Evolutionary conservation across 2,888 invertebrate genomes (phyloP).

Genomic region (Scaptodrosophila latifasciaeformis): DNA sequence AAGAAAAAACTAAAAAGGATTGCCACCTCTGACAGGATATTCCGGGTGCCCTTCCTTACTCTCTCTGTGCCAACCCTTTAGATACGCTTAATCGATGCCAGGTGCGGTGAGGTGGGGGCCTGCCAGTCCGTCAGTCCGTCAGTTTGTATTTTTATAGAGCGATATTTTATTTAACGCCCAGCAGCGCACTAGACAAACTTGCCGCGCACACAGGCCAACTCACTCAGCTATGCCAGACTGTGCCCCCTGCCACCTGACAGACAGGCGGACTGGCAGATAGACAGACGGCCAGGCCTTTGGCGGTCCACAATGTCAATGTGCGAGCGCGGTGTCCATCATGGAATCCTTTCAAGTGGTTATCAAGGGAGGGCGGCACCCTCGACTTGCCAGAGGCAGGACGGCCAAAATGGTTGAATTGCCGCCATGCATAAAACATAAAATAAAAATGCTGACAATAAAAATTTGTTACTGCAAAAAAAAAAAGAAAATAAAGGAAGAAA

Average conservation of each 20-base stretch:
- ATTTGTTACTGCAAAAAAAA: slow-evolving; percentile 39
- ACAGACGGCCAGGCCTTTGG: not conserved
- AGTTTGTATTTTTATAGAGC: slow-evolving; percentile 50
- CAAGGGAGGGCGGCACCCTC: not conserved
- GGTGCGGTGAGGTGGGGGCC: not conserved
- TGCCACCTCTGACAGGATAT: no score
- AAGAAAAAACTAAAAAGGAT: slow-evolving; percentile 25
- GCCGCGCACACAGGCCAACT: slow-evolving; percentile 5
- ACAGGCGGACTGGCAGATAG: slow-evolving; percentile 12
- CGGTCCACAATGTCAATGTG: slow-evolving; percentile 56
- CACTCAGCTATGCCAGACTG: no score
- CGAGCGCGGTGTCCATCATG: slow-evolving; percentile 52
- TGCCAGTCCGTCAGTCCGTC: not conserved
- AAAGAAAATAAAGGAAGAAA: slow-evolving; percentile 17
- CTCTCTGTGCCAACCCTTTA: slow-evolving; percentile 27
- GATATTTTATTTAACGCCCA: slow-evolving; percentile 70
- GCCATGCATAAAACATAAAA: slow-evolving; percentile 54
- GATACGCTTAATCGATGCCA: slow-evolving; percentile 59
- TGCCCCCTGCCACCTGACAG: no score
- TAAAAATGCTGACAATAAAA: slow-evolving; percentile 65
- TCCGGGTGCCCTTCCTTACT: slow-evolving; percentile 6
- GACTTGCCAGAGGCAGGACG: no score
- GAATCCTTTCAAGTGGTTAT: slow-evolving; percentile 26
- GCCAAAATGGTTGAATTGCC: slow-evolving; percentile 1
- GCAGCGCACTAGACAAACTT: slow-evolving; percentile 56